Base-by-base conservation (phyloP, 2,113 vertebrate genomes). In the Odontophorus gujanensis region DNA sequence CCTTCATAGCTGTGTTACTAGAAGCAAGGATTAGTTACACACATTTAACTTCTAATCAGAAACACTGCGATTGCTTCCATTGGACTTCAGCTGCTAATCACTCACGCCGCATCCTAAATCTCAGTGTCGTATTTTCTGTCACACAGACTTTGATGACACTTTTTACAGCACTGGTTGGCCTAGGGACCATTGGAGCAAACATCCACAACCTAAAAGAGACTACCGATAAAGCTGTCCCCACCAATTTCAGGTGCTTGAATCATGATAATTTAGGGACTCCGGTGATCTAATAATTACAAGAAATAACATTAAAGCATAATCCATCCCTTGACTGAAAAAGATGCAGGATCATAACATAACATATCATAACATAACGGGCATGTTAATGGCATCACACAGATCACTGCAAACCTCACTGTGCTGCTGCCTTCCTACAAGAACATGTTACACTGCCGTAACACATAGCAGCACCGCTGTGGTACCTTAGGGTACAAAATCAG, bases 401-500 rank as follows among this genome's bases (percentile, higher is more conserved):
- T 21, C 9, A 1, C 3, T 72, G 38, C 84, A 88, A 91, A 84
- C 24, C 47, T 50, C 69, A 4, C 1, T 0, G 17, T 18, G 17
- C 53, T 50, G 57, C 74, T 0, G 7, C 66, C 36, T 19, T 4
- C 43, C 55, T 3, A 9, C 32, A 65, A 50, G 61, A 28, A 28
- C 66, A 15, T 0, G 0, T 19, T 13, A 11, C 12, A n/a, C 1
- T 48, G 18, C 5, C 9, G 24, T 25, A 71, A 50, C 20, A 71
- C 85, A 65, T 3, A 38, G 21, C n/a, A 57, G 40, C 10, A 21
- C 32, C 7, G 1, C 47, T 38, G 20, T 0, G 2, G 57, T 9
- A 0, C 74, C 42, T 21, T 13, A 82, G 42, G 22, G 22, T 21
- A 47, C 1, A 9, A 48, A 48, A 69, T 9, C 40, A 21, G 40